Percentiles rank a stretch among this genome's conserved stretches.
phyloP scores from a whole-genome alignment of 1,140 invertebrate species.

The Proales similis region DNA sequence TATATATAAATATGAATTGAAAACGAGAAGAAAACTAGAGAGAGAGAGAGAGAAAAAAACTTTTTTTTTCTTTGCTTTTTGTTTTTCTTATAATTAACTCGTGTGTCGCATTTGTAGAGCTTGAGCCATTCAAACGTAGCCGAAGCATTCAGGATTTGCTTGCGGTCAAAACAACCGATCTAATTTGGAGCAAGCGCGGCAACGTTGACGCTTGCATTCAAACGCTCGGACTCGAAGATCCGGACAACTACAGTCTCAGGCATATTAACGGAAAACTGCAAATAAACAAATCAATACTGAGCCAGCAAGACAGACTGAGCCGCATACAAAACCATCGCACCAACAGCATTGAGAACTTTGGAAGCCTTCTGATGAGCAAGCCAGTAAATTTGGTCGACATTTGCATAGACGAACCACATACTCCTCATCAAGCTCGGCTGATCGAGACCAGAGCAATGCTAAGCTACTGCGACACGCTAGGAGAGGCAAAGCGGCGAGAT shows the following conservation, averaged over 20 bases:
- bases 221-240: constrained; percentile 18
- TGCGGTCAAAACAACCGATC: neutral
- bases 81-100: neutral
- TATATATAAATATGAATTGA: neutral
- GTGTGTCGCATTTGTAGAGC: neutral
- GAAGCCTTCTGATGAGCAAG: no score
- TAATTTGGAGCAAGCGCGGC: neutral
- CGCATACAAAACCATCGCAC: no score
- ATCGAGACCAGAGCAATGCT: no score
- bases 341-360: no score
- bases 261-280: constrained; percentile 33
- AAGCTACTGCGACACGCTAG: no score
- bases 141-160: constrained; percentile 9
- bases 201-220: constrained; percentile 23
- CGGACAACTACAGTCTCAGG: constrained; percentile 12
- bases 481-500: no score
- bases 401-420: no score
- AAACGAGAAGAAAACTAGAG: neutral
- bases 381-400: no score
- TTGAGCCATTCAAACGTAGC: neutral
- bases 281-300: constrained; percentile 15
- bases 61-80: constrained; percentile 4
- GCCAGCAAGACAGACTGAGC: no score
- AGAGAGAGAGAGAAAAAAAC: neutral
- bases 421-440: no score